Evolutionary conservation across 2,113 vertebrate species (phyloP).

Genomic region (Chitala chitala): DNA sequence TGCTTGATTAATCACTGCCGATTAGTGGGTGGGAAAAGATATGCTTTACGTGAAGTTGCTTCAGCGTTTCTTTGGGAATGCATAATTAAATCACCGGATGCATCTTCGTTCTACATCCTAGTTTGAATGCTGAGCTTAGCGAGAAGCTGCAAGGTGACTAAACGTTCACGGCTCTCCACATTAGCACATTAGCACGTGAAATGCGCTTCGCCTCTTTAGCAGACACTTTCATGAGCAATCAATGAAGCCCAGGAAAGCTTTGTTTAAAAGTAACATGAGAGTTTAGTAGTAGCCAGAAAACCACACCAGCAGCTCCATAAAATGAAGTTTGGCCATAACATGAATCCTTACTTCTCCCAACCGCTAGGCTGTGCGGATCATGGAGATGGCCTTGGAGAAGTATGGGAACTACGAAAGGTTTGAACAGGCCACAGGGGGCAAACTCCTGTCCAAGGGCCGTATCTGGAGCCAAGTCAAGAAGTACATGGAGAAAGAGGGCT

Average conservation of each 20-base stretch:
- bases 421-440: conserved; percentile 82
- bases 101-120: too few relatives aligned
- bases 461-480: conserved; percentile 82
- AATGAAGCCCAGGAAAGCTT: not conserved
- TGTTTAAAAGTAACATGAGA: too few relatives aligned
- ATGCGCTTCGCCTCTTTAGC: not conserved
- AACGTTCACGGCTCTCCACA: not conserved
- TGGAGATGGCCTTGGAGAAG: conserved; percentile 77
- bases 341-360: not conserved
- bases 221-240: not conserved
- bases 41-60: too few relatives aligned
- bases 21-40: too few relatives aligned
- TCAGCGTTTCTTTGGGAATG: not conserved
- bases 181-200: not conserved
- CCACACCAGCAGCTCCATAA: too few relatives aligned
- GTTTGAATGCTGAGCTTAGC: not conserved
- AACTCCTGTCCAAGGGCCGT: conserved; percentile 73
- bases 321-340: not conserved
- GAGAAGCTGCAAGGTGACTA: not conserved
- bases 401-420: conserved; percentile 88
- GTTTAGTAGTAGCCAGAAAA: too few relatives aligned
- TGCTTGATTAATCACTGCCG: too few relatives aligned
- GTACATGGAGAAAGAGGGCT: conserved; percentile 92
- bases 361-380: conserved; percentile 78
- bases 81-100: too few relatives aligned